Conservation (phyloP, 2,113 vertebrate species). For the Mellivora capensis region DNA sequence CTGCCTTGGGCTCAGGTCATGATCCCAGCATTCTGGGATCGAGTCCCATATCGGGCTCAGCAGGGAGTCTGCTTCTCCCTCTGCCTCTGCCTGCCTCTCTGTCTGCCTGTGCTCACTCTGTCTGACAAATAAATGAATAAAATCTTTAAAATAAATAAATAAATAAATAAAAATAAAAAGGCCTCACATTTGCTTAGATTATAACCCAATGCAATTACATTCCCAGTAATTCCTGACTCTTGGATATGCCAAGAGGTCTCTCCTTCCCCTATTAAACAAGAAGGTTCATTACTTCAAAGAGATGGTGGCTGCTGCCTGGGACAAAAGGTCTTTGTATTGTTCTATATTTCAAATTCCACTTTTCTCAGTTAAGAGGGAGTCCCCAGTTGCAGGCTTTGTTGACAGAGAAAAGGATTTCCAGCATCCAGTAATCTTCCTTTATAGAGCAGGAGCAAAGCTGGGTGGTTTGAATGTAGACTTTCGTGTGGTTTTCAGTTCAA, state of each 20-base stretch:
- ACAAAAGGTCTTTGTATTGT: background rate
- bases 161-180: too few relatives aligned
- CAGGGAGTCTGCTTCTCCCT: too few relatives aligned
- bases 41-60: too few relatives aligned
- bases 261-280: background rate
- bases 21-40: too few relatives aligned
- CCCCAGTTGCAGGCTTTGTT: background rate
- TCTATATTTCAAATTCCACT: background rate
- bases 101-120: too few relatives aligned
- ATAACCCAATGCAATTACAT: background rate
- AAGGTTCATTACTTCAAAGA: background rate
- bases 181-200: background rate
- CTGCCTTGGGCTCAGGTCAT: too few relatives aligned
- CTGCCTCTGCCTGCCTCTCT: too few relatives aligned
- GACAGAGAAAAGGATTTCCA: background rate
- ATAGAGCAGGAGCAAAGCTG: background rate
- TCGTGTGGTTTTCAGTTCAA: background rate
- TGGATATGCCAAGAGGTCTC: background rate
- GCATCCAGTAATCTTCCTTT: background rate
- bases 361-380: background rate
- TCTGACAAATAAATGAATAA: too few relatives aligned
- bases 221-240: background rate
- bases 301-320: background rate
- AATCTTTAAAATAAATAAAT: too few relatives aligned
- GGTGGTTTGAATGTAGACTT: background rate